Evolutionary conservation across 2,113 vertebrate genomes (phyloP).

Genomic region (Aix galericulata): DNA sequence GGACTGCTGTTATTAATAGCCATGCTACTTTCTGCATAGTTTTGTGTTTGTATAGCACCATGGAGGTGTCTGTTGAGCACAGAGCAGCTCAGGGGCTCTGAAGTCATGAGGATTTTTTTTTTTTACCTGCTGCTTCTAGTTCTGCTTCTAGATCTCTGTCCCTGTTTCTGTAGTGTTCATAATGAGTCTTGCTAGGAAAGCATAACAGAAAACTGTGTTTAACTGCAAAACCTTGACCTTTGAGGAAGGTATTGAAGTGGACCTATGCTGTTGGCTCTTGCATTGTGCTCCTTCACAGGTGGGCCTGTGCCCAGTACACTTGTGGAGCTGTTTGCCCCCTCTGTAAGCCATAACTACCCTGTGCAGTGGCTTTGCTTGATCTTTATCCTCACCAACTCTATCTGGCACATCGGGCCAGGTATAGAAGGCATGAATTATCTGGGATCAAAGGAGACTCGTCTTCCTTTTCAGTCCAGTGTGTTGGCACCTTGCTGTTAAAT

Average conservation of each 20-base stretch:
- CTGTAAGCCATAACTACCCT: not conserved
- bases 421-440: not conserved
- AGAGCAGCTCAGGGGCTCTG: not conserved
- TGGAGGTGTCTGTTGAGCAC: not conserved
- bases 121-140: not conserved
- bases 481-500: not conserved
- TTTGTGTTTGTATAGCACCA: not conserved
- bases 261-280: not conserved
- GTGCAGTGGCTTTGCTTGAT: not conserved
- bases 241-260: not conserved
- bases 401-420: not conserved
- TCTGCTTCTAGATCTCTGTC: not conserved
- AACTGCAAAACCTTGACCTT: not conserved
- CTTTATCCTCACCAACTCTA: not conserved
- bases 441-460: not conserved
- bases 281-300: not conserved
- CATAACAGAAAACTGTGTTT: not conserved
- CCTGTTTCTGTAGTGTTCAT: not conserved
- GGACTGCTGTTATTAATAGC: not conserved
- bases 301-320: not conserved
- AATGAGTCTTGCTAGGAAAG: not conserved
- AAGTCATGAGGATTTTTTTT: not conserved
- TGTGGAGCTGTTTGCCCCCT: not conserved
- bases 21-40: not conserved
- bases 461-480: not conserved